Evolutionary conservation across 2,888 invertebrate genomes (phyloP).

Genomic region (Notodonta dromedarius): DNA sequence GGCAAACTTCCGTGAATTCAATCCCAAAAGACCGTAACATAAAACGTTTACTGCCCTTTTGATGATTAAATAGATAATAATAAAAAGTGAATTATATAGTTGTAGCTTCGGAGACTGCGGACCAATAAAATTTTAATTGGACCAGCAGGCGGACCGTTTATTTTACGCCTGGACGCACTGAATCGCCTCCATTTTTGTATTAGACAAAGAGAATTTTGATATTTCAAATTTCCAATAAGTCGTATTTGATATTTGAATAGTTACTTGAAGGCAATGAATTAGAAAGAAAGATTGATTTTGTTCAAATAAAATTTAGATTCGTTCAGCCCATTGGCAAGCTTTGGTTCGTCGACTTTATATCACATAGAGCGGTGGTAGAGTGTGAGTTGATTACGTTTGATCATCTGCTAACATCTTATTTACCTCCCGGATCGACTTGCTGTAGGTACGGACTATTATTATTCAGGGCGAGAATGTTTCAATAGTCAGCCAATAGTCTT

Average conservation of each 20-base stretch:
- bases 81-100: background rate
- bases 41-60: background rate
- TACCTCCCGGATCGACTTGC: too few species aligned
- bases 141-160: conserved; percentile 18
- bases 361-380: too few species aligned
- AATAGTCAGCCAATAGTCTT: too few species aligned
- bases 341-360: too few species aligned
- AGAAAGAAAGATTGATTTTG: background rate
- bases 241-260: too few species aligned
- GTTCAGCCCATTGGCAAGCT: background rate
- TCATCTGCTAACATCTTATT: too few species aligned
- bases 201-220: conserved; percentile 7
- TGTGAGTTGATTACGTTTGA: too few species aligned
- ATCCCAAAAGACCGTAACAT: background rate
- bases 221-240: conserved; percentile 13
- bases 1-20: background rate
- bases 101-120: background rate
- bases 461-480: too few species aligned
- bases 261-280: background rate
- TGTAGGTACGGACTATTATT: too few species aligned
- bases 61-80: background rate
- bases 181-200: conserved; percentile 20
- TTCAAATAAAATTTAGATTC: background rate
- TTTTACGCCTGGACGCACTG: conserved; percentile 20
- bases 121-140: conserved; percentile 32